Evolutionary conservation across 1,140 invertebrate species (phyloP).

Genomic region (Aphaenogaster floridana): DNA sequence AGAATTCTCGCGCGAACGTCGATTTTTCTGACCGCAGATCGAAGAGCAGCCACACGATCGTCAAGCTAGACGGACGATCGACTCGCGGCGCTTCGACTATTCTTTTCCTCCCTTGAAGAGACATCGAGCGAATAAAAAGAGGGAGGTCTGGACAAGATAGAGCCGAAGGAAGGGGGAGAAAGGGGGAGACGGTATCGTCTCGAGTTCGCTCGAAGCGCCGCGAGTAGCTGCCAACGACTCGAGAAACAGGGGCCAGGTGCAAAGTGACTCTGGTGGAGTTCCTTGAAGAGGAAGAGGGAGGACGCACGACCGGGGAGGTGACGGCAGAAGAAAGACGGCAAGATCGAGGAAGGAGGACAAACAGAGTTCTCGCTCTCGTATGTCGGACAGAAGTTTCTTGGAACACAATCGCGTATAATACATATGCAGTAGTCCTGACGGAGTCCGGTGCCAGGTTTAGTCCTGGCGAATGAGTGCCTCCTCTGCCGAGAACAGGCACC

Average conservation of each 20-base stretch:
- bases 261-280: slow-evolving; percentile 82
- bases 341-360: slow-evolving; percentile 73
- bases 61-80: slow-evolving; percentile 9
- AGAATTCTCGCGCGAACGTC: background rate
- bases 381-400: slow-evolving; percentile 85
- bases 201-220: slow-evolving; percentile 58
- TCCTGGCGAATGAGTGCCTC: slow-evolving; percentile 73
- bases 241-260: slow-evolving; percentile 81
- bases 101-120: slow-evolving; percentile 33
- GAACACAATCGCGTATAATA: slow-evolving; percentile 86
- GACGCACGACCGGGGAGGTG: slow-evolving; percentile 4
- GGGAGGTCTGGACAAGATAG: slow-evolving; percentile 39
- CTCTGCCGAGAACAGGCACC: slow-evolving; percentile 74
- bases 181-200: slow-evolving; percentile 64
- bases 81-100: slow-evolving; percentile 4
- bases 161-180: slow-evolving; percentile 11
- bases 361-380: slow-evolving; percentile 82
- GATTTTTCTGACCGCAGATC: slow-evolving; percentile 12
- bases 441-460: slow-evolving; percentile 75
- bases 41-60: slow-evolving; percentile 9
- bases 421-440: slow-evolving; percentile 83
- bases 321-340: slow-evolving; percentile 59
- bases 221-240: slow-evolving; percentile 67
- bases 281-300: slow-evolving; percentile 68
- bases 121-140: slow-evolving; percentile 49